A percentile compares a stretch with the other conserved stretches of the same genome.
Evolutionary conservation across 2,113 vertebrate species (phyloP).

Genomic region (Candoia aspera): DNA sequence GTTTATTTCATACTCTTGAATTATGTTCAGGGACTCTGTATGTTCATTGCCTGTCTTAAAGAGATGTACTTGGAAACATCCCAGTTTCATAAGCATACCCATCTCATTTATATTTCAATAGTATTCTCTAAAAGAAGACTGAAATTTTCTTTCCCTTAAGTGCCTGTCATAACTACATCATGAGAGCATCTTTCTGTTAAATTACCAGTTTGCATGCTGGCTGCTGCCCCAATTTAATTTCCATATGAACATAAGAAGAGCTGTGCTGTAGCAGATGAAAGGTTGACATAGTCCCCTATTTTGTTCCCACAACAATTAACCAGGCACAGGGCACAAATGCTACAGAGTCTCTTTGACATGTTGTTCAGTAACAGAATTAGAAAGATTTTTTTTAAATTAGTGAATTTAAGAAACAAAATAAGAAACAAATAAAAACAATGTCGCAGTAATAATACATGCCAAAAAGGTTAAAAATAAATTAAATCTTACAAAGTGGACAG

Average conservation of each 20-base stretch:
- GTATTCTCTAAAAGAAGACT: not conserved
- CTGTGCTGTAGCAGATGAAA: not conserved
- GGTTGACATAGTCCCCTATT: not conserved
- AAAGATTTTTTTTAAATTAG: not conserved
- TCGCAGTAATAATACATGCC: not conserved
- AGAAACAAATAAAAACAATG: not conserved
- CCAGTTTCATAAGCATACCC: not conserved
- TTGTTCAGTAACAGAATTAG: not conserved
- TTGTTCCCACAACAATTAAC: not conserved
- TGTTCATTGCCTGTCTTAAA: not conserved
- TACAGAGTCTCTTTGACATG: not conserved
- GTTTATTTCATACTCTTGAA: not conserved
- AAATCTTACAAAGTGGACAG: not conserved
- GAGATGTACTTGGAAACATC: not conserved
- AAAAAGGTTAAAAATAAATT: not conserved
- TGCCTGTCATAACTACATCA: not conserved
- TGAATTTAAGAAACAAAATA: not conserved
- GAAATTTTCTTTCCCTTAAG: slow-evolving; percentile 1
- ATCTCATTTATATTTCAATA: not conserved
- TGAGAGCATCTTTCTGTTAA: slow-evolving; percentile 9
- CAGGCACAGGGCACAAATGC: not conserved
- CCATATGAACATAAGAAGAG: not conserved
- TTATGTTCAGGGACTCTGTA: not conserved
- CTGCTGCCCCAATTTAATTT: not conserved
- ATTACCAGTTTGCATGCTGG: not conserved